Evolutionary conservation across 1,140 invertebrate genomes (phyloP).

Genomic region (Brachionus paranguensis): DNA sequence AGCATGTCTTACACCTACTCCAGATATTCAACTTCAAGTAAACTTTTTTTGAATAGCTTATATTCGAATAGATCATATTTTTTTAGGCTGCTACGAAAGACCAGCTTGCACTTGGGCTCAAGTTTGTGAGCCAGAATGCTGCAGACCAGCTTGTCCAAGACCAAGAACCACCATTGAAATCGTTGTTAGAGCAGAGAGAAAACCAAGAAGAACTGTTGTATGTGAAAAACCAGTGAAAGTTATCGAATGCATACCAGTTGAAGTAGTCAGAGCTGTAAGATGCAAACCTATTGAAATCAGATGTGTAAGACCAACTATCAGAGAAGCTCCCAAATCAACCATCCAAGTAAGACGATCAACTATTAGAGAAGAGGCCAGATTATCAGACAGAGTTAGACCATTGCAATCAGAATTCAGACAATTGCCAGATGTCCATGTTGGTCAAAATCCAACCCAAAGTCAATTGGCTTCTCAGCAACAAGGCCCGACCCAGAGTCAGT

Average conservation of each 20-base stretch:
- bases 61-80: too few species aligned
- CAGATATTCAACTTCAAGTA: not conserved
- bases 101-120: not conserved
- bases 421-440: not conserved
- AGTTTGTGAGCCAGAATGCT: conserved; percentile 6
- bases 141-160: not conserved
- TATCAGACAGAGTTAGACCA: conserved; percentile 6
- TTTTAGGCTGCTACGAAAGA: conserved; percentile 4
- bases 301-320: not conserved
- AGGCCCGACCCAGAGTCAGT: not conserved
- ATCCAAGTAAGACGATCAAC: not conserved
- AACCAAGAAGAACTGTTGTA: not conserved
- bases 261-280: conserved; percentile 10
- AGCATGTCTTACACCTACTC: conserved; percentile 3
- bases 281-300: not conserved
- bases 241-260: not conserved
- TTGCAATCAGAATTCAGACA: not conserved
- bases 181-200: conserved; percentile 2
- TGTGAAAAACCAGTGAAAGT: not conserved
- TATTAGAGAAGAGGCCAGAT: not conserved
- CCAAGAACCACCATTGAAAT: not conserved
- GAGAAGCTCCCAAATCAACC: not conserved
- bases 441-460: not conserved
- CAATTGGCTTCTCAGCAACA: conserved; percentile 4
- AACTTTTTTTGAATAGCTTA: not conserved